These are phyloP conservation scores for Ostrea edulis DNA, from an alignment of 1,140 invertebrate species.

Conservation along the genomic window DNA sequence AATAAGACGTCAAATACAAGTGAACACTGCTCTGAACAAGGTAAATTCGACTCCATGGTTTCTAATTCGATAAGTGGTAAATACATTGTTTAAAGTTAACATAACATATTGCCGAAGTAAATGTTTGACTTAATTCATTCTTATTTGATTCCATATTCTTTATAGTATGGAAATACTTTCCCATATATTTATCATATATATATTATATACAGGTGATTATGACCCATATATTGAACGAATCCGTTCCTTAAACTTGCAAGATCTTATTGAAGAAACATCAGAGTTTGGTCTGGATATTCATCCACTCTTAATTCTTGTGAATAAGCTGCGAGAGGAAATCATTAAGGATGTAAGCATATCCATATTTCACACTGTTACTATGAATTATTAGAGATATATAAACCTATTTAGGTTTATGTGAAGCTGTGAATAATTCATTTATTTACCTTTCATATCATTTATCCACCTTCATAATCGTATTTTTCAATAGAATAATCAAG, in stretches of 20 bases:
- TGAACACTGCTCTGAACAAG: neutral
- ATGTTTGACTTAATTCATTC: too few relatives aligned
- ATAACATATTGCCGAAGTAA: too few relatives aligned
- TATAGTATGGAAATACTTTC: neutral
- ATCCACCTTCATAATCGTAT: too few relatives aligned
- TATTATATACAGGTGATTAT: neutral
- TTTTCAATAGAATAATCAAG: neutral
- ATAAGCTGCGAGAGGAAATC: conserved; percentile 42
- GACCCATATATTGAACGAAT: conserved; percentile 36
- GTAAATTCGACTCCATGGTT: neutral
- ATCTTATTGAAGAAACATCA: conserved; percentile 40
- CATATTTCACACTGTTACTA: too few relatives aligned
- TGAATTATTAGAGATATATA: too few relatives aligned
- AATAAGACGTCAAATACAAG: neutral
- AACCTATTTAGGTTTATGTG: too few relatives aligned
- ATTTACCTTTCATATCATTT: neutral
- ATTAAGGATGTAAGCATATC: conserved; percentile 13
- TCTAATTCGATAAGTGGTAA: too few relatives aligned
- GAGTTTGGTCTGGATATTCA: conserved; percentile 49
- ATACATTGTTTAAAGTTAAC: too few relatives aligned
- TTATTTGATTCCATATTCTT: too few relatives aligned
- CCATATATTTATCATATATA: neutral
- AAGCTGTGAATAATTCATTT: too few relatives aligned
- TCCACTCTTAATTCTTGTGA: conserved; percentile 7
- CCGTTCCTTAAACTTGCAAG: conserved; percentile 22